Conservation (phyloP, 2,888 invertebrate species). For the Zootermopsis nevadensis region DNA sequence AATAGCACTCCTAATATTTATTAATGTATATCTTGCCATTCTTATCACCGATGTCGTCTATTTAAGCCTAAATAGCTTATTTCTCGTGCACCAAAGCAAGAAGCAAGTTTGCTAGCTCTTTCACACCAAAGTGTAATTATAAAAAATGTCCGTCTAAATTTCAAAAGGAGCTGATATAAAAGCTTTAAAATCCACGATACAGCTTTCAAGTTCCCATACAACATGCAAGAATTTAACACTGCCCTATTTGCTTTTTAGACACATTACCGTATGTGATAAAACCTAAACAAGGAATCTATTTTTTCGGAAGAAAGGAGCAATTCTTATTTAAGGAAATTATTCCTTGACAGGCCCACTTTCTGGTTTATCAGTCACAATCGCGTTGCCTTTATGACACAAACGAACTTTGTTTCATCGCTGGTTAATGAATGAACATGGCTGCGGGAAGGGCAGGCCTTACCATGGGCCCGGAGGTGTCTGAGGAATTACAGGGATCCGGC, state of each 20-base stretch:
- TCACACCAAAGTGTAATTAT: no score
- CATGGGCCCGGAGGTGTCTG: not conserved
- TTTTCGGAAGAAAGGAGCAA: not conserved
- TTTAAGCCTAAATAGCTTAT: no score
- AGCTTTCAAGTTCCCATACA: not conserved
- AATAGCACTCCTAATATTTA: no score
- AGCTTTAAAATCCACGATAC: not conserved
- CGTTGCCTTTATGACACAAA: not conserved
- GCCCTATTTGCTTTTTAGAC: not conserved
- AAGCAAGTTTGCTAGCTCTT: no score
- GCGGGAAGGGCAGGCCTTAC: not conserved
- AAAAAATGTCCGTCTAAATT: no score
- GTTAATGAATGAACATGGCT: not conserved
- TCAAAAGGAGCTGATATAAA: no score
- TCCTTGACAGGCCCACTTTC: no score
- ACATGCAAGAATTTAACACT: not conserved
- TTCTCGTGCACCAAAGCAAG: no score
- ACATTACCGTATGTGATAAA: not conserved
- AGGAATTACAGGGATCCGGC: slow-evolving; percentile 15
- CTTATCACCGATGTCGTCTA: no score
- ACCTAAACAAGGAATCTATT: not conserved
- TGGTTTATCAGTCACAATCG: not conserved
- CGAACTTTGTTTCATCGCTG: not conserved
- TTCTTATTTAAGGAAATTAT: not conserved
- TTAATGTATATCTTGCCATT: no score